A percentile compares a stretch with the other conserved stretches of the same genome.
phyloP scores from a whole-genome alignment of 2,888 invertebrate genomes.

The Papilio protenor region DNA sequence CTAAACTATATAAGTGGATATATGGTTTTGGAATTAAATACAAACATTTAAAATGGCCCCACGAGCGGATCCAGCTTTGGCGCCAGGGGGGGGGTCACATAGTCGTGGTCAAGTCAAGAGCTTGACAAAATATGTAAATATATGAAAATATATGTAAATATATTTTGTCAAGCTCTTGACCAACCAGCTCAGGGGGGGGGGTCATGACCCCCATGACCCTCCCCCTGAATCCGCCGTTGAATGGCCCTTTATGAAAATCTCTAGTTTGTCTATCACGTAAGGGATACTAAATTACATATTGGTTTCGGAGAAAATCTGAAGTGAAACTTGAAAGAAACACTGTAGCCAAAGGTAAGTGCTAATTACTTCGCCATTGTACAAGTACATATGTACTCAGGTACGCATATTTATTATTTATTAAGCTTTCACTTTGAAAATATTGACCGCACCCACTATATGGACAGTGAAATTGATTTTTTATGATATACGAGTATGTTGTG shows the following conservation, averaged over 20 bases:
- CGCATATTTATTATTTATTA: slow-evolving; percentile 12
- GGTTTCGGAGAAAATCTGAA: neutral
- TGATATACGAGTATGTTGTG: neutral
- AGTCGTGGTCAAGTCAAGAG: too few relatives aligned
- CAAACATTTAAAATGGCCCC: neutral
- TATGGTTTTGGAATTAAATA: neutral
- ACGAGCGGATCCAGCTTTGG: too few relatives aligned
- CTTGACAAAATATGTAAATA: too few relatives aligned
- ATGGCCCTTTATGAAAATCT: neutral
- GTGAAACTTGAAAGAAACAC: neutral
- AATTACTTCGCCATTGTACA: neutral
- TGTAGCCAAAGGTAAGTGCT: slow-evolving; percentile 16
- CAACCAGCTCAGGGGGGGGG: too few relatives aligned
- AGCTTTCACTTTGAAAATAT: slow-evolving; percentile 37
- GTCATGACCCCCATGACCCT: too few relatives aligned
- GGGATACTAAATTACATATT: neutral
- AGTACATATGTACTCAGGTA: neutral
- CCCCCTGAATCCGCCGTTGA: too few relatives aligned
- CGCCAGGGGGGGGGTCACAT: too few relatives aligned
- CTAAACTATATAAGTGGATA: too few relatives aligned
- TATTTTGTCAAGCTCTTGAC: too few relatives aligned
- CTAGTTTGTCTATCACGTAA: neutral
- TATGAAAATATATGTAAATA: too few relatives aligned
- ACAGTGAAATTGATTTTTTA: slow-evolving; percentile 12
- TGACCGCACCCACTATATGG: slow-evolving; percentile 1